Evolutionary conservation across 2,113 vertebrate species (phyloP).

Genomic region (Aepyceros melampus): DNA sequence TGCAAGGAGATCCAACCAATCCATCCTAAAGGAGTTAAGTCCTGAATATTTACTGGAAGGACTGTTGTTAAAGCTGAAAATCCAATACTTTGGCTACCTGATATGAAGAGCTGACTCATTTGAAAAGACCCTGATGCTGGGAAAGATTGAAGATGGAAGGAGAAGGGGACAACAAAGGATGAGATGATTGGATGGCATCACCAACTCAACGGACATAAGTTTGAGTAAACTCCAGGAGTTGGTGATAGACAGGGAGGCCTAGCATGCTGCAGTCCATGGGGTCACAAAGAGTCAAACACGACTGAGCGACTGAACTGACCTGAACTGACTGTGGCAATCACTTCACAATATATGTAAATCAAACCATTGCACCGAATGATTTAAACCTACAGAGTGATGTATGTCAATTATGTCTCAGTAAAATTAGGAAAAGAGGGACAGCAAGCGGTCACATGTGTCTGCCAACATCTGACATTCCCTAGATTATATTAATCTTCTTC

Average conservation of each 20-base stretch:
- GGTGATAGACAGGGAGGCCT: not conserved
- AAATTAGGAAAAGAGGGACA: not conserved
- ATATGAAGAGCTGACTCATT: not conserved
- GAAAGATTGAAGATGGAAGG: not conserved
- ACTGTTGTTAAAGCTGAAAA: not conserved
- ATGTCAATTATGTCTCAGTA: not conserved
- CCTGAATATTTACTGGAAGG: not conserved
- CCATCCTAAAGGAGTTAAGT: not conserved
- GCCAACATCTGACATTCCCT: not conserved
- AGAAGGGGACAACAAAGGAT: not conserved
- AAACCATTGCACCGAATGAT: not conserved
- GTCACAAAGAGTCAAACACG: not conserved
- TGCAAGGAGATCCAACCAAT: not conserved
- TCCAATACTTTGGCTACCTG: not conserved
- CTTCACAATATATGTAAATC: not conserved
- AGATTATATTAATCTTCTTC: not conserved
- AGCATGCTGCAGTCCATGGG: not conserved
- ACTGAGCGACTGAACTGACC: not conserved
- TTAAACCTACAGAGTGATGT: not conserved
- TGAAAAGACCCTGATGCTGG: not conserved
- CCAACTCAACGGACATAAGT: not conserved
- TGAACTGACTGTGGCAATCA: not conserved
- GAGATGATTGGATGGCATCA: not conserved
- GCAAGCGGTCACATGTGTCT: not conserved
- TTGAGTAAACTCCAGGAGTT: accelerated